phyloP scores from a whole-genome alignment of 1,140 invertebrate species.

The Aphelenchoides avenae region DNA sequence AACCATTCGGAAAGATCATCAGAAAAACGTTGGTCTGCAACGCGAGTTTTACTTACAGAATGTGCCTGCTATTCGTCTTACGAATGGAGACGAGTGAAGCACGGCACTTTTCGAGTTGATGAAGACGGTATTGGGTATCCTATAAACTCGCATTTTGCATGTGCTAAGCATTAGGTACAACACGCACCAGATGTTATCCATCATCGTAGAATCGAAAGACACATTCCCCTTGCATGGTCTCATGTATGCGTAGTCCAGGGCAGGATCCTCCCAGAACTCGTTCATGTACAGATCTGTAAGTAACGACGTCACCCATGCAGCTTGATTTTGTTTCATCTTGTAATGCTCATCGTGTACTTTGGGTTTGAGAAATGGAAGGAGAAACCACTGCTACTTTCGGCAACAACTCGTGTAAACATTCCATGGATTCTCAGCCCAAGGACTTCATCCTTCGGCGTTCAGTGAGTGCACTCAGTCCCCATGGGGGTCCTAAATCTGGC shows the following conservation, averaged over 20 bases:
- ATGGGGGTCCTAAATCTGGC: too few species aligned
- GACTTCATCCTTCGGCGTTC: too few species aligned
- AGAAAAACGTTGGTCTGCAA: constrained; percentile 59
- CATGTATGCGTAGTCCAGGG: constrained; percentile 52
- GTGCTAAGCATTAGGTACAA: neutral
- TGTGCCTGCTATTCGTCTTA: too few species aligned
- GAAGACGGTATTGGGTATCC: constrained; percentile 49
- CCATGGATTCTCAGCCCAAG: too few species aligned
- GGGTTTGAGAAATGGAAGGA: neutral
- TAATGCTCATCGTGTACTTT: neutral
- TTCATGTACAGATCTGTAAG: constrained; percentile 58
- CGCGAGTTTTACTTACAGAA: too few species aligned
- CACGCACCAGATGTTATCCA: constrained; percentile 53
- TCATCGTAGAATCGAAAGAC: constrained; percentile 54
- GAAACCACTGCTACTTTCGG: neutral
- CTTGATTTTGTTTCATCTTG: constrained; percentile 13
- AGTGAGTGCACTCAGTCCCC: too few species aligned
- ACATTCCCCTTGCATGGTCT: constrained; percentile 57
- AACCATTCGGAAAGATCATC: constrained; percentile 59
- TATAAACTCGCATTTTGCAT: neutral
- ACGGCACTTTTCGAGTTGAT: constrained; percentile 56
- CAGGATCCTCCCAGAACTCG: constrained; percentile 59
- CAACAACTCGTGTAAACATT: too few species aligned
- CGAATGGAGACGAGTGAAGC: constrained; percentile 55
- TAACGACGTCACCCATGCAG: constrained; percentile 6